These are phyloP conservation scores for Ailuropoda melanoleuca DNA, from an alignment of 2,113 vertebrate genomes.

Conservation along the genomic window DNA sequence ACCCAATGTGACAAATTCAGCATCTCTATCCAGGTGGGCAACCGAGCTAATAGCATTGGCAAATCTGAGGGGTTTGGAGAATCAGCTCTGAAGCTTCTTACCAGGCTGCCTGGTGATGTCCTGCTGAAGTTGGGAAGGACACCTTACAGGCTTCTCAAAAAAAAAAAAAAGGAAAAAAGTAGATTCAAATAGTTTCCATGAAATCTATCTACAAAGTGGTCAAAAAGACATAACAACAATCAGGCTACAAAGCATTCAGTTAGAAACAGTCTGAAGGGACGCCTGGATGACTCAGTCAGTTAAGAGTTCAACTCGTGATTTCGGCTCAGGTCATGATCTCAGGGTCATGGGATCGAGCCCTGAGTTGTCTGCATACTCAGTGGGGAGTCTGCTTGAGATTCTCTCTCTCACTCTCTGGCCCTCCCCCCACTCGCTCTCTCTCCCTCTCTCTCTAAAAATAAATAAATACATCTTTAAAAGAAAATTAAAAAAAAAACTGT, in stretches of 20 bases:
- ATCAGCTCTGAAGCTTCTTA: neutral
- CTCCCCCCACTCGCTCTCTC: no score
- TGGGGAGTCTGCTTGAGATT: neutral
- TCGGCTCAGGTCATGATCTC: neutral
- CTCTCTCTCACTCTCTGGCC: neutral
- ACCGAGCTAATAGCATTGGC: neutral
- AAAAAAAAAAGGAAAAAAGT: neutral
- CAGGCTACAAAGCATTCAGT: neutral
- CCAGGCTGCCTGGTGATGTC: neutral
- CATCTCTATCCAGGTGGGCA: neutral
- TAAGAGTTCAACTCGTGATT: neutral
- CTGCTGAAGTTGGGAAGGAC: neutral
- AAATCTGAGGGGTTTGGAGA: neutral
- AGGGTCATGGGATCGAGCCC: neutral
- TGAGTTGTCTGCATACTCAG: neutral
- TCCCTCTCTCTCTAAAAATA: neutral
- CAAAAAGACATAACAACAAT: neutral
- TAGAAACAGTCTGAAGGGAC: neutral
- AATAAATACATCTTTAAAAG: neutral
- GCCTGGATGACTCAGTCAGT: neutral
- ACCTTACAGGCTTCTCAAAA: neutral
- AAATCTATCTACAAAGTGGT: neutral
- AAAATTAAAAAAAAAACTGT: neutral
- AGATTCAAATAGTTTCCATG: neutral
- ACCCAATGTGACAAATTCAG: neutral